Conservation (phyloP, 2,888 invertebrate species). For the Ophion ellenae region DNA sequence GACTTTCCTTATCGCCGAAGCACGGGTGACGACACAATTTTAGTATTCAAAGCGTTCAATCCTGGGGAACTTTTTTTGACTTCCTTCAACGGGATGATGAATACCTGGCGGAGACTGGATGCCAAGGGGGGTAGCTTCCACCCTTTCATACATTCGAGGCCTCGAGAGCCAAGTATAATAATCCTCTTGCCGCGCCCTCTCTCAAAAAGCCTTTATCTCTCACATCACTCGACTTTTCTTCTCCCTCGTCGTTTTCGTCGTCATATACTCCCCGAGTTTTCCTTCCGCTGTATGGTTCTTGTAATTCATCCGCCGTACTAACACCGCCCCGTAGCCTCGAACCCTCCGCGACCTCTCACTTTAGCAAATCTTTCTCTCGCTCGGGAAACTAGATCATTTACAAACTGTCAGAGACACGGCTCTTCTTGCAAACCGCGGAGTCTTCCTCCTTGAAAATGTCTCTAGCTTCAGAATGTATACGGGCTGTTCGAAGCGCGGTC, state of each 20-base stretch:
- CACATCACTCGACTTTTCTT: conserved; percentile 65
- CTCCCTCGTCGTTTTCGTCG: conserved; percentile 46
- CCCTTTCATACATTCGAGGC: conserved; percentile 58
- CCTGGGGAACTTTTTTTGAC: conserved; percentile 73
- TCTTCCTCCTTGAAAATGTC: conserved; percentile 50
- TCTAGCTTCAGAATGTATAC: not conserved
- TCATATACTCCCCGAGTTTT: conserved; percentile 63
- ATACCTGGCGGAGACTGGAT: conserved; percentile 71
- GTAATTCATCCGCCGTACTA: conserved; percentile 58
- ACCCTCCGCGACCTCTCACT: conserved; percentile 55
- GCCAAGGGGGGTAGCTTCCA: conserved; percentile 46
- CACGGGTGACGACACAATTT: conserved; percentile 65
- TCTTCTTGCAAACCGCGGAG: conserved; percentile 39
- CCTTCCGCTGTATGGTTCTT: conserved; percentile 63
- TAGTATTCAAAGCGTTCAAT: conserved; percentile 69
- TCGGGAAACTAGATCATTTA: conserved; percentile 78
- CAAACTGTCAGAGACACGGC: conserved; percentile 78
- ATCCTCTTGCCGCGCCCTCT: conserved; percentile 48
- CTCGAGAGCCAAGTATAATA: conserved; percentile 45
- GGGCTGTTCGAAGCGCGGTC: not conserved
- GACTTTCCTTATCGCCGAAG: not conserved
- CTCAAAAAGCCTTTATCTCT: conserved; percentile 61
- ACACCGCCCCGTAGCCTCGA: not conserved
- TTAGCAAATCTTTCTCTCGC: conserved; percentile 67
- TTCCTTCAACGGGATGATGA: conserved; percentile 73